Base-by-base conservation (phyloP, 2,797 vertebrate genomes). In the Huso huso region DNA sequence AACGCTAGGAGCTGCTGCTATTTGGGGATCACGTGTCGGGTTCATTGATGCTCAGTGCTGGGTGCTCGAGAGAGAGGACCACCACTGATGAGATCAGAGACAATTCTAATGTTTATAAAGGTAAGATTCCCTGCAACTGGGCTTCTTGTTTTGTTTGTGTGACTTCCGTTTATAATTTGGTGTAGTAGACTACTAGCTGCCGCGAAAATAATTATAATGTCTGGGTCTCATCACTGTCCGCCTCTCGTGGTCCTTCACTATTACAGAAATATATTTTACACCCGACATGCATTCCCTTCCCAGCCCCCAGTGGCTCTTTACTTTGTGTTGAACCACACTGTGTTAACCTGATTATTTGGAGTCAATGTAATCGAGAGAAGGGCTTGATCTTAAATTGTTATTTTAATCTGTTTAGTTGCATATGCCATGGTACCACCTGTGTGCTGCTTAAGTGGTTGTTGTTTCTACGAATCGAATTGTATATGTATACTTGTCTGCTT, bases 31-130 rank as follows among this genome's bases (percentile, higher is more conserved):
- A 68, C 58, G 68, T 62, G 68, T 23, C 52, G 58, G 60, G 52
- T 18, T 68, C 50, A 61, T 51, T 60, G 66, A 70, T 70, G 66
- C 73, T 82, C 66, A 75, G 71, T 80, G 75, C 74, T 74, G 73
- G 72, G 70, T 76, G 74, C 72, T 71, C 48, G 70, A 72, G 72
- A 77, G 72, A 72, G 69, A 67, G 23, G 71, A 69, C 68, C 65
- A 53, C 69, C 76, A 70, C 76, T 37, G 71, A 86, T 82, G 82
- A 83, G 82, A 86, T 79, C 80, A 68, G 65, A 72, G 68, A 65
- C 79, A 76, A 79, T 78, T 77, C 71, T 77, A 79, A 85, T 83
- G 77, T 86, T 79, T 85, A 76, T 85, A 78, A 76, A 87, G 85
- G 87, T 88, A 85, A 82, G 55, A 11, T n/a, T 51, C 51, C 12